Base-by-base conservation (phyloP, 2,888 invertebrate genomes). In the Drosophila koepferae region DNA sequence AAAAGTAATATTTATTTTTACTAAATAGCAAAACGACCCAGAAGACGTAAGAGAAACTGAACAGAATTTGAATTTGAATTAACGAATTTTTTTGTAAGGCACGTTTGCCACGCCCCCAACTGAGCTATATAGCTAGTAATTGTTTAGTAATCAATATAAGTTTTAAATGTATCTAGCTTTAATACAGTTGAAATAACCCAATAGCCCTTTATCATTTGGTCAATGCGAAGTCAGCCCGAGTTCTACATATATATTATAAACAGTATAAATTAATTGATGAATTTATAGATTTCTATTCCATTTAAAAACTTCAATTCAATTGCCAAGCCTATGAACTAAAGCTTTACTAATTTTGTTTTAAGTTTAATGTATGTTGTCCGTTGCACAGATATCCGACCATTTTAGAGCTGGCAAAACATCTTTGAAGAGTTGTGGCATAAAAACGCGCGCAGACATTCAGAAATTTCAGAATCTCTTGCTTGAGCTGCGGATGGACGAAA, bases 381-480 rank as follows among this genome's bases (percentile, higher is more conserved):
- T 31, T 41, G 12, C 23, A 5, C 31, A 7, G 18, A 34, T 55
- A 20, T 61, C 55, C 64, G 63, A 63, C 23, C 44, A 58, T 66
- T 74, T 53, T 44, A 66, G 61, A 66, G 65, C 75, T 79, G 65
- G 62, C 23, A 46, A 23, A 46, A 14, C 46, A 59, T 58, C 54
- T 60, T 77, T 61, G 61, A 61, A 56, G 51, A 67, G 44, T 63
- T 56, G 65, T 7, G 38, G 23, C 68, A 86, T 75, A 89, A 90
- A 90, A 91, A 91, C 77, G 44, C 68, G 69, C 74, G 77, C 89
- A 90, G 91, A 90, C 91, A 89, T 88, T 85, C 83, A 80, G 83
- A 91, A 80, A 91, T 90, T 90, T 82, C 77, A 61, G 72, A 74
- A 75, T 80, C 75, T 59, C 66, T 41, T 46, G 49, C 54, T 41